Evolutionary conservation across 2,113 vertebrate genomes (phyloP).

Genomic region (Hydropotes inermis): DNA sequence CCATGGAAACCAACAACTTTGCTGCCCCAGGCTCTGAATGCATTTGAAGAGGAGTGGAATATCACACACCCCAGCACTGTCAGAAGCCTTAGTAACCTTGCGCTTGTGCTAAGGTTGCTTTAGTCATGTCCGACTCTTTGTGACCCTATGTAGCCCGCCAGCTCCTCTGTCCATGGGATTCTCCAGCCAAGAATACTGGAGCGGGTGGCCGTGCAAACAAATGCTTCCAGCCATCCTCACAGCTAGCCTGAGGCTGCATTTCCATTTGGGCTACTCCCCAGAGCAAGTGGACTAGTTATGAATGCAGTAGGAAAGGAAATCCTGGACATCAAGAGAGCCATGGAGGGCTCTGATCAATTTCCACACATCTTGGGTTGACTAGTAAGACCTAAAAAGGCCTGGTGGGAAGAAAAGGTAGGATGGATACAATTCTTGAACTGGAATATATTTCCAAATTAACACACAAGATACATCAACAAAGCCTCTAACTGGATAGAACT

Average conservation of each 20-base stretch:
- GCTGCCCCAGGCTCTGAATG: no score
- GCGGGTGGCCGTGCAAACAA: background rate
- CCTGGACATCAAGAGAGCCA: background rate
- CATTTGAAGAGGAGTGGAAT: background rate
- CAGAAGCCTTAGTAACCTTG: background rate
- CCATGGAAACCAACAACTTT: background rate
- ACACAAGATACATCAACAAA: background rate
- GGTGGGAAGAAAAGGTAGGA: background rate
- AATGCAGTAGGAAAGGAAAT: background rate
- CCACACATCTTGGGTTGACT: background rate
- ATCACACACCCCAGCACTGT: background rate
- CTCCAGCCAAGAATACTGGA: background rate
- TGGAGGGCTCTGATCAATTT: background rate
- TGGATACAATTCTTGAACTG: background rate
- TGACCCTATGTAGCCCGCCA: accelerated
- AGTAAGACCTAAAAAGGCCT: background rate
- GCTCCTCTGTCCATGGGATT: background rate
- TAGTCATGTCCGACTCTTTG: background rate
- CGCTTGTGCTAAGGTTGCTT: background rate
- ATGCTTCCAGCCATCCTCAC: background rate
- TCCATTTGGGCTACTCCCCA: background rate
- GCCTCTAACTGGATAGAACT: background rate
- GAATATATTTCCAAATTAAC: background rate
- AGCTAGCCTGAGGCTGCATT: background rate
- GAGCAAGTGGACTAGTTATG: background rate